Percentiles rank a stretch among this genome's conserved stretches.
Evolutionary conservation across 2,797 vertebrate genomes (phyloP).

Genomic region (Halcyon smyrnensis): DNA sequence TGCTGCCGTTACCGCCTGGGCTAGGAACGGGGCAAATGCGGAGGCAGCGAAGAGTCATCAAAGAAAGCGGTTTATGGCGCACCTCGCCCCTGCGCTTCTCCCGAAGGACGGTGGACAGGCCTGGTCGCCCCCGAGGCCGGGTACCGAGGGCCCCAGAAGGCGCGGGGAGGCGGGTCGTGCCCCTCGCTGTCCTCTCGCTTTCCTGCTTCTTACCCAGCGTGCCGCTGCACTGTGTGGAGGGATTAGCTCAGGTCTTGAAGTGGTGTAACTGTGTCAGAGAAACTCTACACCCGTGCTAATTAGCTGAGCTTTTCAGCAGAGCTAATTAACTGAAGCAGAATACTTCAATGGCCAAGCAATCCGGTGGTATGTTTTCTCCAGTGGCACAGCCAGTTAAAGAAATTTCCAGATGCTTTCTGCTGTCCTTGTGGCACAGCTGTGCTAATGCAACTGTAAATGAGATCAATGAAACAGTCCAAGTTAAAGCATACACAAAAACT

Average conservation of each 20-base stretch:
- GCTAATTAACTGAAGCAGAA: conserved; percentile 25
- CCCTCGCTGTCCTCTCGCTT: rapidly evolving
- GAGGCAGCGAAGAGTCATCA: rapidly evolving
- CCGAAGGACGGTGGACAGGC: neutral
- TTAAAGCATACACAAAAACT: neutral
- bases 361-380: neutral
- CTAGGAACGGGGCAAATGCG: rapidly evolving
- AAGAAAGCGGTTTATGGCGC: rapidly evolving
- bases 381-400: neutral
- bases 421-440: neutral
- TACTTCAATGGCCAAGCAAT: neutral
- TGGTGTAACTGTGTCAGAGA: neutral
- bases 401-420: neutral
- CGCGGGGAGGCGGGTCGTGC: rapidly evolving
- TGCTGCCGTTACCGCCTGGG: rapidly evolving
- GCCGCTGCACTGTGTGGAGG: rapidly evolving
- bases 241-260: neutral
- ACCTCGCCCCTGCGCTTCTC: too few relatives aligned
- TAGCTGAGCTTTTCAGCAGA: neutral
- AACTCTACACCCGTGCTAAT: neutral
- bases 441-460: neutral
- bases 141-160: neutral
- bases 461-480: neutral
- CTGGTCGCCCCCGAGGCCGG: rapidly evolving
- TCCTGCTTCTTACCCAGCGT: rapidly evolving